Base-by-base conservation (phyloP, 2,888 invertebrate species). In the Drosophila austrosaltans region DNA sequence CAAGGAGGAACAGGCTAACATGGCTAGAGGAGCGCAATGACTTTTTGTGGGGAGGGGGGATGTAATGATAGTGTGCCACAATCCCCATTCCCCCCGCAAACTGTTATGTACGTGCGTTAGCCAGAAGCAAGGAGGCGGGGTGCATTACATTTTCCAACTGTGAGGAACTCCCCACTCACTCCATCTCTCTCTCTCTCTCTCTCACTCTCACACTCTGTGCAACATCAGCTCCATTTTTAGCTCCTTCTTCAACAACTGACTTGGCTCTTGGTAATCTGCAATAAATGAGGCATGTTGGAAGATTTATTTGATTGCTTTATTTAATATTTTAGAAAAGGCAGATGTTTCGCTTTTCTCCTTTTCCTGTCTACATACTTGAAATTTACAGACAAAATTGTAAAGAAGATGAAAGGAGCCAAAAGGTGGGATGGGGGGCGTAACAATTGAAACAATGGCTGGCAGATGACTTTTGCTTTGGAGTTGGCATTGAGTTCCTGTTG, bases 211-310 rank as follows among this genome's bases (percentile, higher is more conserved):
- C 67, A 63, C 68, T 62, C 58, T 63, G 71, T 61, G 76, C 66
- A 65, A 64, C 62, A 60, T 25, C 64, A 59, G 63, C 62, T 60
- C 54, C 62, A 63, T 63, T 57, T 48, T 25, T 48, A 56, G 65
- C 63, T 44, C 7, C 54, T 30, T 63, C 60, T 53, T 30, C 58
- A 58, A 61, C 61, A 53, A 22, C 20, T 57, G 22, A 39, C 60
- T 57, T 65, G 76, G 67, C 60, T 73, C 77, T 79, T 84, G 90
- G 81, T 90, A 90, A 91, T 91, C 89, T 89, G 91, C 91, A 90
- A 90, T 91, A 91, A 90, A 90, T 90, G 90, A 91, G 90, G 91
- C 91, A 91, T 90, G 90, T 86, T 91, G 83, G 79, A 90, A 90
- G 91, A 90, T 90, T 91, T 91, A 90, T 90, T 88, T 89, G 90